phyloP scores from a whole-genome alignment of 2,797 vertebrate species.

The Cryptoprocta ferox region DNA sequence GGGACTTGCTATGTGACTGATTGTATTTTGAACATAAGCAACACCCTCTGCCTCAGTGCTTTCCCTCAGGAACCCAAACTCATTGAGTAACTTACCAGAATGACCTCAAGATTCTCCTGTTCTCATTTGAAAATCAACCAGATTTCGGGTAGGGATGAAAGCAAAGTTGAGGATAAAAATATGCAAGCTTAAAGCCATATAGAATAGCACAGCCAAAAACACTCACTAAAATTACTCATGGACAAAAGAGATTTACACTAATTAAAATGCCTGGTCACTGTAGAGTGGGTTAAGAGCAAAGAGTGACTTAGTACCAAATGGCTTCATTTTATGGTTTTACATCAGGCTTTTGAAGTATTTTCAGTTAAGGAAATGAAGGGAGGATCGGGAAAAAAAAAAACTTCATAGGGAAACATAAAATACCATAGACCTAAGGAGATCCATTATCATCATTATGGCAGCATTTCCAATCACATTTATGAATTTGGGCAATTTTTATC shows the following conservation, averaged over 20 bases:
- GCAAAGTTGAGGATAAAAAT: conserved; percentile 74
- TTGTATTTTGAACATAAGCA: conserved; percentile 68
- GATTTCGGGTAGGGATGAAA: conserved; percentile 69
- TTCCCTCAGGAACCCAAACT: conserved; percentile 54
- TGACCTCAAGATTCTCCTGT: conserved; percentile 60
- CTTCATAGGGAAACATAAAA: conserved; percentile 69
- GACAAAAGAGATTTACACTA: conserved; percentile 76
- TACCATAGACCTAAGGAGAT: conserved; percentile 65
- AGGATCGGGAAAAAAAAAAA: conserved; percentile 58
- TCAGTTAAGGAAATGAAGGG: conserved; percentile 79
- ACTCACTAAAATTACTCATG: conserved; percentile 79
- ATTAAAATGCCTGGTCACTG: conserved; percentile 79
- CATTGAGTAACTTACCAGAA: conserved; percentile 72
- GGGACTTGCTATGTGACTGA: conserved; percentile 54
- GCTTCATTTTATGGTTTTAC: conserved; percentile 74
- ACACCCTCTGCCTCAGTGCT: conserved; percentile 46
- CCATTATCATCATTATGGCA: conserved; percentile 75
- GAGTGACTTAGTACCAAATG: conserved; percentile 74
- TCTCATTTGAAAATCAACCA: conserved; percentile 74
- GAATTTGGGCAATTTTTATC: conserved; percentile 79
- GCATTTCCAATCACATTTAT: conserved; percentile 70
- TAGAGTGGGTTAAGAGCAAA: conserved; percentile 68
- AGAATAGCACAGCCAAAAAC: conserved; percentile 65
- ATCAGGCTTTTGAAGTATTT: conserved; percentile 73
- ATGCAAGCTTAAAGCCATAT: conserved; percentile 75